Percentiles rank a stretch among this genome's conserved stretches.
phyloP scores from a whole-genome alignment of 2,888 invertebrate genomes.

The Plagodis dolabraria region DNA sequence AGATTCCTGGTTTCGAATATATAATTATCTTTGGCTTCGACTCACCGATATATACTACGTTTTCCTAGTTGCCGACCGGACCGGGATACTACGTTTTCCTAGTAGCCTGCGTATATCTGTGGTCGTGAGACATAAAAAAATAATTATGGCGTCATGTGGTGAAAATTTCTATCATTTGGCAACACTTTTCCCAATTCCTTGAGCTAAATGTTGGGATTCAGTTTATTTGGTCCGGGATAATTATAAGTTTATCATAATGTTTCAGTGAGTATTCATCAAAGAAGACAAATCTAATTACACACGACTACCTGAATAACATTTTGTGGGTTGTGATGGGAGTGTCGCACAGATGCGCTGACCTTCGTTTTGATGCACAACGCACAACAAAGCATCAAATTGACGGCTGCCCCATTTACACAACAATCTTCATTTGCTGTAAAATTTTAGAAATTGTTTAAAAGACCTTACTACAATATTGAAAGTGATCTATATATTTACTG shows the following conservation, averaged over 20 bases:
- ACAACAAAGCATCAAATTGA: conserved; percentile 86
- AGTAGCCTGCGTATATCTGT: conserved; percentile 12
- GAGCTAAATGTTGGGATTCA: conserved; percentile 80
- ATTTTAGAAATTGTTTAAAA: conserved; percentile 35
- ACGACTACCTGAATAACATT: conserved; percentile 39
- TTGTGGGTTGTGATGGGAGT: conserved; percentile 69
- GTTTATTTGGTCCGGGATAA: conserved; percentile 78
- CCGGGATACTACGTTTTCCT: no score
- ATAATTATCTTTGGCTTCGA: no score
- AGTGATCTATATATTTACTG: conserved; percentile 45
- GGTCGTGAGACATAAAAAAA: conserved; percentile 20
- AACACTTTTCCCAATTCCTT: conserved; percentile 71
- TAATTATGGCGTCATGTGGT: conserved; percentile 54
- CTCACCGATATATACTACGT: no score
- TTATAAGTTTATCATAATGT: conserved; percentile 69
- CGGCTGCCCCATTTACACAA: conserved; percentile 86
- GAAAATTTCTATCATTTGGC: conserved; percentile 56
- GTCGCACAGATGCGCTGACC: conserved; percentile 84
- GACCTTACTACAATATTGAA: conserved; percentile 38
- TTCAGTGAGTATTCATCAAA: conserved; percentile 76
- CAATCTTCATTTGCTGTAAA: conserved; percentile 47
- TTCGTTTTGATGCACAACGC: conserved; percentile 86
- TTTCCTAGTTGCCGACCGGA: no score
- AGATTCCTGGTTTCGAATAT: no score
- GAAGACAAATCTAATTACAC: conserved; percentile 31